These are phyloP conservation scores for Vultur gryphus DNA, from an alignment of 2,797 vertebrate species.

Conservation along the genomic window DNA sequence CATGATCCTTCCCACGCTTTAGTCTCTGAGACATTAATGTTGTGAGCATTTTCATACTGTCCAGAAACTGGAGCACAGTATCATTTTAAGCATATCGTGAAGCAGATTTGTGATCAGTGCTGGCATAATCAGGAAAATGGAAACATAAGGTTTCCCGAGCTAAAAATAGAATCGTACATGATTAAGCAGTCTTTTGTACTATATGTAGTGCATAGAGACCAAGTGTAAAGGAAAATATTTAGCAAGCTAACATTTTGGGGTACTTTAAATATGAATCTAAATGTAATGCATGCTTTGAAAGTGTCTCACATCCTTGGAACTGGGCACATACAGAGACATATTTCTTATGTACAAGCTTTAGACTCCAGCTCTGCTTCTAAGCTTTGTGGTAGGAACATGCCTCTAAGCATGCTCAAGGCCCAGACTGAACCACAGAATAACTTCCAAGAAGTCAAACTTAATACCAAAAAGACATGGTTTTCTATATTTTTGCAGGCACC, in stretches of 20 bases:
- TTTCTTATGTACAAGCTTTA: background rate
- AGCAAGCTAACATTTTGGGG: background rate
- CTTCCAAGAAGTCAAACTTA: background rate
- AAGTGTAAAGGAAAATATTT: conserved; percentile 13
- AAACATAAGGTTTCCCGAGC: background rate
- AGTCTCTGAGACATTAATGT: background rate
- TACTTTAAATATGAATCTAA: background rate
- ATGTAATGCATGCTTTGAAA: background rate
- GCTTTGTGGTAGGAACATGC: background rate
- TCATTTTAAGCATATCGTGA: background rate
- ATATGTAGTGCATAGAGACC: background rate
- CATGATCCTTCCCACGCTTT: background rate
- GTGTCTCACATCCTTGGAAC: background rate
- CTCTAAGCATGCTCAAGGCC: background rate
- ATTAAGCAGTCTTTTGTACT: background rate
- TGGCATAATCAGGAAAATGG: background rate
- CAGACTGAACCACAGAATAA: background rate
- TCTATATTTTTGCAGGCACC: background rate
- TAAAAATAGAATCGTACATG: background rate
- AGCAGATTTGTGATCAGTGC: background rate
- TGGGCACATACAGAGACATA: background rate
- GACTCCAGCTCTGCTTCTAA: background rate
- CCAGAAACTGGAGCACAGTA: background rate
- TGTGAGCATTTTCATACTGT: background rate
- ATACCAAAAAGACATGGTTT: background rate